Percentiles rank a stretch among this genome's conserved stretches.
phyloP scores from a whole-genome alignment of 1,140 invertebrate genomes.

The Pseudomyrmex pallidus region DNA sequence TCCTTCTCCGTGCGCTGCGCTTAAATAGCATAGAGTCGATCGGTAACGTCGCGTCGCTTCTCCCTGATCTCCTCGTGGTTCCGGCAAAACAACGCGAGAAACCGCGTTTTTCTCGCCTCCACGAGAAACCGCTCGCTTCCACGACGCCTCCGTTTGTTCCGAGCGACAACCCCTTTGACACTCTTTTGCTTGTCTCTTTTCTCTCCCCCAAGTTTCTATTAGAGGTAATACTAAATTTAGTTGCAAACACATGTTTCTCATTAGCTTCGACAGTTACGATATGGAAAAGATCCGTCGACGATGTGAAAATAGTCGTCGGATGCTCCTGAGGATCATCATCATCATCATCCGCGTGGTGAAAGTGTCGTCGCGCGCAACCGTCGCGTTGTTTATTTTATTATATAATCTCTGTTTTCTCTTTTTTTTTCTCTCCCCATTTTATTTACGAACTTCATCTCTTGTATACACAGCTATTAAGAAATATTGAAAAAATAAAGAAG shows the following conservation, averaged over 20 bases:
- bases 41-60: conserved; percentile 38
- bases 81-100: conserved; percentile 37
- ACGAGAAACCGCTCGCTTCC: background rate
- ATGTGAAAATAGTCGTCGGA: conserved; percentile 42
- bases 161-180: conserved; percentile 54
- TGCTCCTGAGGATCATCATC: conserved; percentile 9
- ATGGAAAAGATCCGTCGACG: conserved; percentile 22
- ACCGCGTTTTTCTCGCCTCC: conserved; percentile 4
- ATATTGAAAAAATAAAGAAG: too few relatives aligned
- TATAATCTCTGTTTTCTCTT: background rate
- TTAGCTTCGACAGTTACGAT: conserved; percentile 63
- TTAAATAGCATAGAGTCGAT: conserved; percentile 69
- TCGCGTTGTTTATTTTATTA: background rate
- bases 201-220: conserved; percentile 21
- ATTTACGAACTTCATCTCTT: too few relatives aligned
- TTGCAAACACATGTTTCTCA: conserved; percentile 67
- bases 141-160: conserved; percentile 20
- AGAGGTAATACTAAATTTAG: conserved; percentile 67
- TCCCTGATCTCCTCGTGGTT: conserved; percentile 52
- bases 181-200: conserved; percentile 33
- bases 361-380: conserved; percentile 14
- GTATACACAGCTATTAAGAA: too few relatives aligned
- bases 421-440: background rate
- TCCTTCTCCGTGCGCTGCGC: conserved; percentile 59
- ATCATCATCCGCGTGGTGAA: background rate